phyloP scores from a whole-genome alignment of 1,140 invertebrate genomes.

The Drosophila virilis region DNA sequence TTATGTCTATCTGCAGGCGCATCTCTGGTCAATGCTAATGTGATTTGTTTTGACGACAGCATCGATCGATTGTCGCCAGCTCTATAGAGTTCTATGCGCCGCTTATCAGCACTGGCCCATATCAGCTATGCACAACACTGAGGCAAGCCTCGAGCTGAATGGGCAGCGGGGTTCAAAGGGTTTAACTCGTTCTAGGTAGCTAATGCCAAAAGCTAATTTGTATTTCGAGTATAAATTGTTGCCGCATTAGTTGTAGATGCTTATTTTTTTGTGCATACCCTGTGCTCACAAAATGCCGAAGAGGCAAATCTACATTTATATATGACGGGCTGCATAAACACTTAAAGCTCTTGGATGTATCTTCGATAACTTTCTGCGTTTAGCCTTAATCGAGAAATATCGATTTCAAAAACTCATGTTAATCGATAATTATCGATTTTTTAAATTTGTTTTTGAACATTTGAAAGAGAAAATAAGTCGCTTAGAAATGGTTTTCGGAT shows the following conservation, averaged over 20 bases:
- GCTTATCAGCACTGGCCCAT: constrained; percentile 15
- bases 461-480: too few relatives aligned
- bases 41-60: constrained; percentile 28
- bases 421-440: too few relatives aligned
- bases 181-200: background rate
- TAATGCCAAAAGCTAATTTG: constrained; percentile 23
- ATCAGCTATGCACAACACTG: constrained; percentile 2
- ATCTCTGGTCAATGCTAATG: constrained; percentile 39
- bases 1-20: constrained; percentile 5
- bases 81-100: constrained; percentile 25
- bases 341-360: too few relatives aligned
- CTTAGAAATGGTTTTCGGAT: too few relatives aligned
- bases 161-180: constrained; percentile 4
- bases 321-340: too few relatives aligned
- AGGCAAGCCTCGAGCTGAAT: background rate
- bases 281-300: background rate
- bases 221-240: background rate
- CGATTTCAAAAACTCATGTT: too few relatives aligned
- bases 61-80: constrained; percentile 30
- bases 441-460: too few relatives aligned
- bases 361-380: too few relatives aligned
- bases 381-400: too few relatives aligned
- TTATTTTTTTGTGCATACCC: constrained; percentile 1
- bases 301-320: too few relatives aligned
- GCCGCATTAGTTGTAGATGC: background rate